Conservation (phyloP, 2,888 invertebrate genomes). For the Epirrhoe alternata region DNA sequence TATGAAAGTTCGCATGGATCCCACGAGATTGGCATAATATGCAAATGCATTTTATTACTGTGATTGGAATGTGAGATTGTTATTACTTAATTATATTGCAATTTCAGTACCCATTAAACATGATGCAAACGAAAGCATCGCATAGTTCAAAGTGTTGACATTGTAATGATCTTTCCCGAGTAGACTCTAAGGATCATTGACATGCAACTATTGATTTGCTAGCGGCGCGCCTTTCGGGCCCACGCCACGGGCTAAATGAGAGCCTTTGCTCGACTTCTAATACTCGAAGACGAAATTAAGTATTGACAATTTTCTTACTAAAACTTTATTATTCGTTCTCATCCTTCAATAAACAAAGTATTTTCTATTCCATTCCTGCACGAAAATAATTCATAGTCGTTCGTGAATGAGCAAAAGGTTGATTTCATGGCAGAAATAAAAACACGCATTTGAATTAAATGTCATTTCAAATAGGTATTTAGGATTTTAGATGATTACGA, state of each 20-base stretch:
- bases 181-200: slow-evolving; percentile 52
- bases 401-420: background rate
- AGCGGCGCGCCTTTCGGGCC: slow-evolving; percentile 43
- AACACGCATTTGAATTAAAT: background rate
- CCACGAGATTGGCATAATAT: slow-evolving; percentile 35
- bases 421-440: background rate
- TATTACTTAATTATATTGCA: slow-evolving; percentile 27
- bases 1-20: slow-evolving; percentile 37
- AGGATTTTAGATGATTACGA: background rate
- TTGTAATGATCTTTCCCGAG: slow-evolving; percentile 43
- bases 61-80: slow-evolving; percentile 37
- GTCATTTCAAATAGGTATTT: background rate
- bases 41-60: slow-evolving; percentile 37
- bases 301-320: background rate
- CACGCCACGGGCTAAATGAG: slow-evolving; percentile 25
- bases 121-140: slow-evolving; percentile 5
- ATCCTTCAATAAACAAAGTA: background rate
- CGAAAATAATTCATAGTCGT: background rate
- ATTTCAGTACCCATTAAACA: slow-evolving; percentile 25
- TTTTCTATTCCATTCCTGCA: background rate
- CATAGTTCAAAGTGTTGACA: slow-evolving; percentile 45
- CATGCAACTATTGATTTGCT: slow-evolving; percentile 56
- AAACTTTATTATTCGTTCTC: background rate
- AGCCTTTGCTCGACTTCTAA: slow-evolving; percentile 16
- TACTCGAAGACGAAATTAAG: slow-evolving; percentile 1